Conservation (phyloP, 2,797 vertebrate genomes). For the Rhynchonycteris naso region DNA sequence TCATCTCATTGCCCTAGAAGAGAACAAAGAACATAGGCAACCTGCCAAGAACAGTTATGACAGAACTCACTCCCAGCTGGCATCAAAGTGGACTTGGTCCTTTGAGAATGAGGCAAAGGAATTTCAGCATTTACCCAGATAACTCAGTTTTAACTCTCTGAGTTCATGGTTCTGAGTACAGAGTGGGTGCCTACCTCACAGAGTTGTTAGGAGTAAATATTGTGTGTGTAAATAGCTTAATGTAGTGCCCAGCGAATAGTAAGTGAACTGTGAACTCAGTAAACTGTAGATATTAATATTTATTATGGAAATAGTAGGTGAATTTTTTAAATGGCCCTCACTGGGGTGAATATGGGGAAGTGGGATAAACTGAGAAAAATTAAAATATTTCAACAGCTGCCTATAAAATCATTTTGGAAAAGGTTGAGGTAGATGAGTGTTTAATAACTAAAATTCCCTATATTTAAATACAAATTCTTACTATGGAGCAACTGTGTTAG, state of each 20-base stretch:
- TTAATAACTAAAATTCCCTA: neutral
- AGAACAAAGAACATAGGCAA: slow-evolving; percentile 34
- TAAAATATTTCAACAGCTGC: neutral
- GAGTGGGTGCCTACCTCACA: neutral
- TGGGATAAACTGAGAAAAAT: neutral
- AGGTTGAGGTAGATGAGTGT: neutral
- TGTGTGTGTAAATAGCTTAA: neutral
- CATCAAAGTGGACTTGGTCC: neutral
- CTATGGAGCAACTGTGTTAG: too few relatives aligned
- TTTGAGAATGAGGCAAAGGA: neutral
- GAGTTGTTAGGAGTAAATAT: neutral
- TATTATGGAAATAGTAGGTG: neutral
- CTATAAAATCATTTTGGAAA: neutral
- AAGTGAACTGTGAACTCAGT: neutral
- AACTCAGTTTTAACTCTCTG: neutral
- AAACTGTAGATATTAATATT: neutral
- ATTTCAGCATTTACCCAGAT: neutral
- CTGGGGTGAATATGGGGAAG: too few relatives aligned
- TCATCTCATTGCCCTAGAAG: neutral
- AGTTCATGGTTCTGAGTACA: neutral
- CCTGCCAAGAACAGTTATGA: slow-evolving; percentile 11
- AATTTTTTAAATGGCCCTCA: neutral
- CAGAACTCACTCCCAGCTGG: neutral
- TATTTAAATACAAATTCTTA: neutral
- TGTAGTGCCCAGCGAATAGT: too few relatives aligned